phyloP scores from a whole-genome alignment of 2,113 vertebrate genomes.

The Syrmaticus mikado region DNA sequence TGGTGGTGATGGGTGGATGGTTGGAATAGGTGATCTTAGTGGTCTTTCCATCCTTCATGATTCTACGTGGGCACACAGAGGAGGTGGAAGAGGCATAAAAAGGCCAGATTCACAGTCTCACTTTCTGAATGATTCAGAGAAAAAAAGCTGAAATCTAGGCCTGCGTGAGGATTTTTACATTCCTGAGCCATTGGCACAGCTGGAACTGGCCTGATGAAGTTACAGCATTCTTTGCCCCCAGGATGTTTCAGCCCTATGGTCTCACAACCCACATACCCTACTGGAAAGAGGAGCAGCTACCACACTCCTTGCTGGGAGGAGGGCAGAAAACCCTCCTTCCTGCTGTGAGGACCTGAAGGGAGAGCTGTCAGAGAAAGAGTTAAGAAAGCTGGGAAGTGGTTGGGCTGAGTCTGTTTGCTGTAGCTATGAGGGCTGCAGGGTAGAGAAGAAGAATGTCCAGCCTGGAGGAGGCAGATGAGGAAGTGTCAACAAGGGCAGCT shows the following conservation, averaged over 20 bases:
- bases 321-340: background rate
- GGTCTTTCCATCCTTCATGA: too few relatives aligned
- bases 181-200: fast-evolving
- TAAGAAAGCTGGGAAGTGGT: background rate
- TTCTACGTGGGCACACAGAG: too few relatives aligned
- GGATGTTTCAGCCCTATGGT: background rate
- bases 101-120: background rate
- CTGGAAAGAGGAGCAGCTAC: background rate
- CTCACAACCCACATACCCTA: background rate
- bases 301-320: background rate
- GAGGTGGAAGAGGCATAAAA: background rate
- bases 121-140: background rate
- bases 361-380: background rate
- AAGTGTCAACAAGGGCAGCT: background rate
- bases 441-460: constrained; percentile 12
- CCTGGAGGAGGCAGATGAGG: background rate
- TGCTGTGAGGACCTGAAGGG: background rate
- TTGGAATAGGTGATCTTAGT: too few relatives aligned
- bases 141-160: background rate
- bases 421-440: constrained; percentile 9
- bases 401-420: background rate
- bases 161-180: background rate
- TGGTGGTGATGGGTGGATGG: too few relatives aligned
- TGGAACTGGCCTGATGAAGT: background rate
- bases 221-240: background rate